Percentiles rank a stretch among this genome's conserved stretches.
These are phyloP conservation scores for Tachina lurida DNA, from an alignment of 2,888 invertebrate genomes.

Conservation along the genomic window DNA sequence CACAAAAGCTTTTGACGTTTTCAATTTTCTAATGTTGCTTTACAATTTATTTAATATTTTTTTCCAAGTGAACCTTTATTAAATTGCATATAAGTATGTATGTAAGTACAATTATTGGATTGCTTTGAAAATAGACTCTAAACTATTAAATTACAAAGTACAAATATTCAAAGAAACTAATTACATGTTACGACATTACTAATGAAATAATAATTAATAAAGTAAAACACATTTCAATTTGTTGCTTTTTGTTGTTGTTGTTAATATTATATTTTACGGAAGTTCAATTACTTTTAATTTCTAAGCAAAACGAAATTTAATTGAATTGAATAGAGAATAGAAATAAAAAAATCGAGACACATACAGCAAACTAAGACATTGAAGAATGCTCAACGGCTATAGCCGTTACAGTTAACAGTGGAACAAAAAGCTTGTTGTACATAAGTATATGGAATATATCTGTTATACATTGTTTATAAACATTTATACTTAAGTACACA, in stretches of 20 bases:
- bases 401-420: background rate
- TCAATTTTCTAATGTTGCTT: background rate
- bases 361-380: constrained; percentile 10
- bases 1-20: background rate
- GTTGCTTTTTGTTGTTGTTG: background rate
- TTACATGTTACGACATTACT: constrained; percentile 48
- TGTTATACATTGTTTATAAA: constrained; percentile 25
- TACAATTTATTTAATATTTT: background rate
- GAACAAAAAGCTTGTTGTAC: background rate
- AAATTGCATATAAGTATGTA: background rate
- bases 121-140: background rate
- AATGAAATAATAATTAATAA: constrained; percentile 63
- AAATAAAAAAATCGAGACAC: constrained; percentile 10
- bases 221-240: constrained; percentile 8
- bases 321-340: constrained; percentile 44
- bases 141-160: constrained; percentile 5
- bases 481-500: background rate
- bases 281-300: constrained; percentile 66
- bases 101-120: background rate
- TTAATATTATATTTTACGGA: constrained; percentile 64
- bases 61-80: constrained; percentile 15
- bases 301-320: constrained; percentile 48
- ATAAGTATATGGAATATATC: background rate
- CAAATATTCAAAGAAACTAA: constrained; percentile 56
- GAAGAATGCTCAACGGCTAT: constrained; percentile 47